Conservation (phyloP, 2,888 invertebrate genomes). For the Lochmaea capreae region DNA sequence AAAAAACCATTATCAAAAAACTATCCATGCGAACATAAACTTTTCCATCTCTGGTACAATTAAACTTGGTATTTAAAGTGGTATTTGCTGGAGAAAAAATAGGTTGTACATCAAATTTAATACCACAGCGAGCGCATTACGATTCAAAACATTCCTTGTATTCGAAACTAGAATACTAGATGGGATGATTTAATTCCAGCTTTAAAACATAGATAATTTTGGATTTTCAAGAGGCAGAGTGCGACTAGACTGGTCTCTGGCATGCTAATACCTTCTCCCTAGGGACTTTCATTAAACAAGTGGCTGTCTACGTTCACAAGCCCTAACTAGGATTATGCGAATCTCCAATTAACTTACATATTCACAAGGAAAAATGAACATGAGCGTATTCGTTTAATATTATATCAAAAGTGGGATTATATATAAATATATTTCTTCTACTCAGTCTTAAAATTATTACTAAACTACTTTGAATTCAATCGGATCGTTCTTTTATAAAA, state of each 20-base stretch:
- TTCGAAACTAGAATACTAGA: slow-evolving; percentile 25
- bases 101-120: background rate
- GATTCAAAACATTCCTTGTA: slow-evolving; percentile 16
- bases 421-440: background rate
- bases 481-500: too few relatives aligned
- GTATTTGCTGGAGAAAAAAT: too few relatives aligned
- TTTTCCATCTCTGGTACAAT: too few relatives aligned
- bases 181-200: slow-evolving; percentile 56
- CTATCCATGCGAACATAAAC: too few relatives aligned
- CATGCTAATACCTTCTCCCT: slow-evolving; percentile 62
- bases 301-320: slow-evolving; percentile 61
- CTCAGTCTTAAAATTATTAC: too few relatives aligned
- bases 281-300: slow-evolving; percentile 64
- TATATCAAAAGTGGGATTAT: slow-evolving; percentile 10
- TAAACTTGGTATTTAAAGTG: too few relatives aligned
- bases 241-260: slow-evolving; percentile 48
- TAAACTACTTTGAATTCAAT: too few relatives aligned
- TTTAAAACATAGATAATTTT: slow-evolving; percentile 54
- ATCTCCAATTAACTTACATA: slow-evolving; percentile 42
- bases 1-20: too few relatives aligned
- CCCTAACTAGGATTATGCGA: slow-evolving; percentile 47
- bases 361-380: slow-evolving; percentile 38
- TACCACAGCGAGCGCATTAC: slow-evolving; percentile 5
- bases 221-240: slow-evolving; percentile 56
- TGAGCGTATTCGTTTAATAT: slow-evolving; percentile 26